Conservation (phyloP, 2,113 vertebrate species). For the Platysteira castanea region DNA sequence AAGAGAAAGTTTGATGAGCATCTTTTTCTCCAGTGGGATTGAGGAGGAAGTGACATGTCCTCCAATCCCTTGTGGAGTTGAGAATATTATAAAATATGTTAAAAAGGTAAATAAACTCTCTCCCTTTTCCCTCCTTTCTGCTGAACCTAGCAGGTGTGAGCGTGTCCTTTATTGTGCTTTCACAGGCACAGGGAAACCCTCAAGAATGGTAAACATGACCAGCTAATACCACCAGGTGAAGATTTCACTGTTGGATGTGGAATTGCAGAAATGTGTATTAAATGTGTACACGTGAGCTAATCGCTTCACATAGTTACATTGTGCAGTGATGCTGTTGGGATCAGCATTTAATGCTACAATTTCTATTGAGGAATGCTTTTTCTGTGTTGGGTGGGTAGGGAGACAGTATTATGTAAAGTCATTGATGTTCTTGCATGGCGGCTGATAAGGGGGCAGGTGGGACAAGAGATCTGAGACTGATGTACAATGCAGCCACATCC, state of each 20-base stretch:
- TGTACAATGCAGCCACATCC: not conserved
- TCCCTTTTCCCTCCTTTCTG: too few relatives aligned
- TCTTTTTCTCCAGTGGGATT: too few relatives aligned
- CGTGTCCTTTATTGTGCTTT: too few relatives aligned
- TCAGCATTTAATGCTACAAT: not conserved
- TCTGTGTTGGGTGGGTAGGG: not conserved
- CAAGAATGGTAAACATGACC: not conserved
- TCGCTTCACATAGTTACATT: fast-evolving
- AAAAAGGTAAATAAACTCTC: too few relatives aligned
- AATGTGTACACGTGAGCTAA: fast-evolving
- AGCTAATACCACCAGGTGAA: not conserved
- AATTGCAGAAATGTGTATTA: not conserved
- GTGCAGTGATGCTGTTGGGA: not conserved
- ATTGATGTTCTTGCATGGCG: not conserved
- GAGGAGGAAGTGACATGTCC: too few relatives aligned
- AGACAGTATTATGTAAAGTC: not conserved
- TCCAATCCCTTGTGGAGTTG: too few relatives aligned
- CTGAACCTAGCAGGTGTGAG: too few relatives aligned
- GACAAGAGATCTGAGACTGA: not conserved
- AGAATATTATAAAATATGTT: too few relatives aligned
- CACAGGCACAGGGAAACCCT: too few relatives aligned
- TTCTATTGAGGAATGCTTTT: not conserved
- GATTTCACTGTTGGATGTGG: not conserved
- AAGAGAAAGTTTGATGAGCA: too few relatives aligned
- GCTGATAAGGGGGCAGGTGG: not conserved